Evolutionary conservation across 2,113 vertebrate species (phyloP), one percentile per base, ranked within the genome.

Genomic region (Phainopepla nitens): DNA sequence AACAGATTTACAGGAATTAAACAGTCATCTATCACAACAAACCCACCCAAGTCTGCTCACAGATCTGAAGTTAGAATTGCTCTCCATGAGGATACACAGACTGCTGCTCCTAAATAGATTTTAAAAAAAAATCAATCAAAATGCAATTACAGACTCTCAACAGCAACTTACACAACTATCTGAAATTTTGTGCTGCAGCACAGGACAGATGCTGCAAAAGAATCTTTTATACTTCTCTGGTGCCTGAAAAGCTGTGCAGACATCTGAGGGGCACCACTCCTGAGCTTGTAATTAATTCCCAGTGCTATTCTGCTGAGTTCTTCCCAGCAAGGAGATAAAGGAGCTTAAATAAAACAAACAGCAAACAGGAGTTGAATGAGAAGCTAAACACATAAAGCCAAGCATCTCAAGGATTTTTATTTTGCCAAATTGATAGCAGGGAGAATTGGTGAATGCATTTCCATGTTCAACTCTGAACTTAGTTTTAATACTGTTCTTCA

Each of bases 311-410:
- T 31, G 56, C 13, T 68, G 33, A 79, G 71, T 75, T 75, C 17
- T 57, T 82, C 90, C 54, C 54, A 82, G 78, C 82, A 39, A 75
- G 33, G 39, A 87, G 77, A 87, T 65, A 86, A 65, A 82, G 25
- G 36, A 41, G n/a, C 49, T 76, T 76, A 90, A 93, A 89, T 89
- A 75, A 90, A 91, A 75, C 79, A 92, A 90, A 81, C 31, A 60
- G 45, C 79, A 92, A 88, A 61, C 14, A 69, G 57, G 28, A 77
- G 54, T 0, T 39, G 36, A 90, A 45, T 8, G 45, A 86, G 66
- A 76, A 61, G 35, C 13, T 54, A 24, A 81, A 82, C 27, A 78
- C 25, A 39, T 41, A 23, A 81, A 85, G 33, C 35, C 41, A 71
- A 61, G 39, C 3, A 8, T 42, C 31, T 76, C 35, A 81, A 72